Percentiles rank a stretch among this genome's conserved stretches.
Evolutionary conservation across 1,140 invertebrate genomes (phyloP).

Genomic region (Medauroidea extradentata): DNA sequence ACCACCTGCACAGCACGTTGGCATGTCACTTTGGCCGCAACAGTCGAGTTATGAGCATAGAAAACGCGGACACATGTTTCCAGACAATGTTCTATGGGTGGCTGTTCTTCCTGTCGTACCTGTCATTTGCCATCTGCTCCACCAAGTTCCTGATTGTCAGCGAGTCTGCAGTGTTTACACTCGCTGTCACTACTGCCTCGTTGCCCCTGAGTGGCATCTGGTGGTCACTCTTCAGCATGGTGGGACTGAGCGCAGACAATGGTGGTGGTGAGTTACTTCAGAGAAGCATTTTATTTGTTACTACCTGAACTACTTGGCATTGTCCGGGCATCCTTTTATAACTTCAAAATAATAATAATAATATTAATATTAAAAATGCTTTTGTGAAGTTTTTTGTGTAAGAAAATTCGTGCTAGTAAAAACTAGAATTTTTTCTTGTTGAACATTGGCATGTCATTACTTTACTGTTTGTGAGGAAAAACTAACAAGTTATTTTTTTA

Average conservation of each 20-base stretch:
- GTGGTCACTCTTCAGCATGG: constrained; percentile 56
- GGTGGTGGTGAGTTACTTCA: not conserved
- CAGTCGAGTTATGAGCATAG: constrained; percentile 27
- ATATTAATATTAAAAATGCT: no score
- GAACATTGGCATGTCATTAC: no score
- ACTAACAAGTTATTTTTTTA: no score
- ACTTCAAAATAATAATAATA: no score
- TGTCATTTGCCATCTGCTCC: constrained; percentile 44
- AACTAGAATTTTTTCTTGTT: no score
- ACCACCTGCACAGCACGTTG: constrained; percentile 31
- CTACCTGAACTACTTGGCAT: no score
- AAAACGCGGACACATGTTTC: constrained; percentile 31
- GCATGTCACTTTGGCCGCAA: constrained; percentile 30
- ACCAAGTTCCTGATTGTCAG: constrained; percentile 51
- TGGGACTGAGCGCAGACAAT: not conserved
- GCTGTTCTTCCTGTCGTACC: constrained; percentile 47
- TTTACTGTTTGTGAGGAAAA: no score
- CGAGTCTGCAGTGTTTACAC: constrained; percentile 54
- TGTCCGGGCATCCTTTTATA: no score
- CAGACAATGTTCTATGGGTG: constrained; percentile 46
- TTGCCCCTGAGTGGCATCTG: constrained; percentile 53
- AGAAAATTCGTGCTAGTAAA: no score
- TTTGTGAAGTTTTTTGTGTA: no score
- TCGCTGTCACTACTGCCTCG: constrained; percentile 48
- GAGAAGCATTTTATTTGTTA: not conserved